Base-by-base conservation (phyloP, 92 coral and sea anemone species). In the Epizoanthus stellaris region DNA sequence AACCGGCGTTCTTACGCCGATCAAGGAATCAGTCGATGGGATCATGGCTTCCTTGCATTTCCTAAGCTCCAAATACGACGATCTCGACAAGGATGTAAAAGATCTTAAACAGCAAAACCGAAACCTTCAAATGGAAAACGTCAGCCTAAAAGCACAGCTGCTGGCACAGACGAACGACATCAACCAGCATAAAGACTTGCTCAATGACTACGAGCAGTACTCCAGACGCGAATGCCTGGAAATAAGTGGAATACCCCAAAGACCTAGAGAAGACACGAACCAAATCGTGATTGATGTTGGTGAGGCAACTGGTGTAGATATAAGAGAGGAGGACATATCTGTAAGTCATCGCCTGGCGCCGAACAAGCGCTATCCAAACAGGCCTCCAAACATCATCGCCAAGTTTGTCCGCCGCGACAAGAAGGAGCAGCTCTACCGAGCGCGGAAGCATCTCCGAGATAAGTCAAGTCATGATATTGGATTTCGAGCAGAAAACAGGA, bases 341-440 rank as follows among this genome's bases (percentile, higher is more conserved):
- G 54, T 76, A 58, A 76, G 81, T 76, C 81, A 76, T 58, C 68
- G 81, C 81, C 81, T 58, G 81, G 68, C 68, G 81, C 81, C 81
- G 81, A 76, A 76, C 81, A 76, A 76, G 61, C 67, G 81, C 61
- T 76, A 76, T 39, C 81, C 81, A 76, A 58, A 34, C 81, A 76
- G 81, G 61, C 81, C 81, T 76, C 81, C 81, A 76, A 76, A 19
- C 81, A 73, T 52, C 79, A 73, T 70, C 23, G 5, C 75, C 0
- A 70, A 70, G 70, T 76, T 39, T 59, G 64, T 60, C 63, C 82
- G 64, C 1, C 82, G 82, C 9, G 57, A 76, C 82, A 59, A 14
- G 57, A 76, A 59, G 56, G 82, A 76, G 4, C 82, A 76, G 82
- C 82, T 76, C 69, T 76, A 76, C 69, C 66, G 70, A 76, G 82